Base-by-base conservation (phyloP, 1,140 invertebrate species). In the Cephus cinctus region DNA sequence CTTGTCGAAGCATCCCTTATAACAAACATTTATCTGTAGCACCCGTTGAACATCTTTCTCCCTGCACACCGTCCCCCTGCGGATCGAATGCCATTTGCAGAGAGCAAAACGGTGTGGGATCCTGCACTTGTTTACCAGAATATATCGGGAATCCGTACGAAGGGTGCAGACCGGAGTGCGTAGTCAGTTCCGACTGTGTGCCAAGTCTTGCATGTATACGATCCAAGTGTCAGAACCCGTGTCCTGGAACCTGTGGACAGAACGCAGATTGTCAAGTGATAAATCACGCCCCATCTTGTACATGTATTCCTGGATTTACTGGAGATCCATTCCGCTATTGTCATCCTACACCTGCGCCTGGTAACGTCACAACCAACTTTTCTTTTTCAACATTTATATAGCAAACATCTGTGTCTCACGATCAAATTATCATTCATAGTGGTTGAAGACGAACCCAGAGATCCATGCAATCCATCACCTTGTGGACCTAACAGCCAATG, bases 401-500 rank as follows among this genome's bases (percentile, higher is more conserved):
- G 32, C 8, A 43, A 38, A 40, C 27, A 14, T 18, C 38, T 20
- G 27, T 3, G 39, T 31, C 21, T n/a, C 4, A 14, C 3, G 5
- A 23, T 23, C 1, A 32, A 12, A 23, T 19, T 47, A 36, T 34
- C 34, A 30, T 8, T 52, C 20, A 14, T 36, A 70, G 69, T 60
- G 54, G 54, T 68, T 50, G 41, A 57, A 36, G 60, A 72, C 52
- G 64, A 61, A 38, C 73, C 71, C 1, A 52, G 66, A 19, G 69
- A 83, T 63, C 80, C 82, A 22, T 86, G 84, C 65, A 76, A 74
- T 51, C 83, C 83, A 25, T 81, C 81, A 25, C 85, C 84, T 19
- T 88, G 86, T 69, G 86, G 86, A 42, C 79, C 84, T 20, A 87
- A 87, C 63, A 84, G 83, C 54, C 69, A 81, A 23, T 92, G 90